These are phyloP conservation scores for Nasua narica DNA, from an alignment of 2,797 vertebrate genomes.

Conservation along the genomic window DNA sequence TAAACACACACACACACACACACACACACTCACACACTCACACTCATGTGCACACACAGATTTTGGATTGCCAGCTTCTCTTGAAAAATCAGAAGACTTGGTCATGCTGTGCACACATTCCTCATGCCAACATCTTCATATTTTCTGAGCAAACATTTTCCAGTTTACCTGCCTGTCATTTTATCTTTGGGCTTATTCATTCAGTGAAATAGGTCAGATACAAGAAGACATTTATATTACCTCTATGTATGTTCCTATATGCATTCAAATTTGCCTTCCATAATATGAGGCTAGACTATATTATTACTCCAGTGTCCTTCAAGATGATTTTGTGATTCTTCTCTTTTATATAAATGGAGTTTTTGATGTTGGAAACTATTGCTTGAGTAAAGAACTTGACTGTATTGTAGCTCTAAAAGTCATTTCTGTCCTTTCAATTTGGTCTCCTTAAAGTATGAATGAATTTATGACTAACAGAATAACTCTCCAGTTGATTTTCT, in stretches of 20 bases:
- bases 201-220: not conserved
- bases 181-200: not conserved
- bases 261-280: conserved; percentile 2
- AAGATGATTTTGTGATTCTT: not conserved
- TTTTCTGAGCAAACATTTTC: not conserved
- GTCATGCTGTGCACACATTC: not conserved
- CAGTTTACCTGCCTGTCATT: not conserved
- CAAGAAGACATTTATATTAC: conserved; percentile 13
- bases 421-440: conserved; percentile 12
- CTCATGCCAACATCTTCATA: not conserved
- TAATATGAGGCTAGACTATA: not conserved
- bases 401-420: not conserved
- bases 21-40: not conserved
- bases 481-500: conserved; percentile 6
- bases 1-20: not conserved
- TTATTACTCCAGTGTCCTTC: not conserved
- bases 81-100: not conserved
- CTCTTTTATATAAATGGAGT: not conserved
- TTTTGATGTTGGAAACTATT: conserved; percentile 23
- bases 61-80: not conserved
- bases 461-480: conserved; percentile 6
- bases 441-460: not conserved
- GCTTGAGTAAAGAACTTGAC: conserved; percentile 9
- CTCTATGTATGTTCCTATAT: not conserved
- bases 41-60: not conserved